phyloP scores from a whole-genome alignment of 2,113 vertebrate species.

The Geococcyx californianus region DNA sequence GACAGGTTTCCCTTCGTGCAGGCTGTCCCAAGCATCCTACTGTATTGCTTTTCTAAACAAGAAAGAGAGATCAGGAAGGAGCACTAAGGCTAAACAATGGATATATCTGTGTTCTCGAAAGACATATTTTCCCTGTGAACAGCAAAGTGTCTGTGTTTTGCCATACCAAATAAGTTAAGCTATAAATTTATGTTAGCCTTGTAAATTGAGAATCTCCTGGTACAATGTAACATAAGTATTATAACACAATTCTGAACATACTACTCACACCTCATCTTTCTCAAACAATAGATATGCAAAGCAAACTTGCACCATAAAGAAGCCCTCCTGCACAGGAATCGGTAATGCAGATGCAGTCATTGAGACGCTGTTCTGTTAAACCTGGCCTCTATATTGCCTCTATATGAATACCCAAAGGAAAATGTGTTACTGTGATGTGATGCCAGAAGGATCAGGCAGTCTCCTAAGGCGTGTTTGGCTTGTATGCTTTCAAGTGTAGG shows the following conservation, averaged over 20 bases:
- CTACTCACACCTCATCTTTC: background rate
- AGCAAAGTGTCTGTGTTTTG: background rate
- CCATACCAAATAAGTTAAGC: background rate
- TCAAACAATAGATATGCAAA: no score
- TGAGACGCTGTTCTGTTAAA: background rate
- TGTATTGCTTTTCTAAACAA: background rate
- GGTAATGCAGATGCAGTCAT: fast-evolving
- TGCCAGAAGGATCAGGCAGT: background rate
- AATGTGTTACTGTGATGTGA: background rate
- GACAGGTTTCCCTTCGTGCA: background rate
- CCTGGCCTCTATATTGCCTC: background rate
- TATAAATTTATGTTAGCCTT: background rate
- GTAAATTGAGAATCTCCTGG: background rate
- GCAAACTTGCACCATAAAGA: background rate
- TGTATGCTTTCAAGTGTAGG: background rate
- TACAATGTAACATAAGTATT: background rate
- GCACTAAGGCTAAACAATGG: background rate
- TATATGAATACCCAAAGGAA: background rate
- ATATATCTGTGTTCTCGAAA: background rate
- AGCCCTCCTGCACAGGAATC: background rate
- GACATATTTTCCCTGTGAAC: background rate
- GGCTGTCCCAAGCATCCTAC: background rate
- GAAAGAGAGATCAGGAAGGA: background rate
- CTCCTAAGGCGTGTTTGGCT: background rate
- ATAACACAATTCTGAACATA: fast-evolving